Percentiles rank a stretch among this genome's conserved stretches.
phyloP scores from a whole-genome alignment of 2,113 vertebrate species.

The Trachemys scripta region DNA sequence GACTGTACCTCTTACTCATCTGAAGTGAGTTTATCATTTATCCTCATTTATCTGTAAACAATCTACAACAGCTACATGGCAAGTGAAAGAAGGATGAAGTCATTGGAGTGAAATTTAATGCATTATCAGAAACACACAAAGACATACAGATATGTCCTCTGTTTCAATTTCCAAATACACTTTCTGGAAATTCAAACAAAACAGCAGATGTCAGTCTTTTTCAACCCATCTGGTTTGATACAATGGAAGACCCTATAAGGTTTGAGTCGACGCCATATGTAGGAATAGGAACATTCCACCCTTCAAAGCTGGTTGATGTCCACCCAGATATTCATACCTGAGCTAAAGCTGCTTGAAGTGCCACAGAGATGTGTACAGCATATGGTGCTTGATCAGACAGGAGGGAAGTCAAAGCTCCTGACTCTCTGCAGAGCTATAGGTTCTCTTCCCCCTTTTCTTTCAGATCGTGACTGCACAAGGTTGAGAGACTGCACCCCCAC shows the following conservation, averaged over 20 bases:
- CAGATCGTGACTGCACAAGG: background rate
- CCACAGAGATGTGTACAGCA: background rate
- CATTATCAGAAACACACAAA: background rate
- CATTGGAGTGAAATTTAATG: constrained; percentile 33
- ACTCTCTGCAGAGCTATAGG: background rate
- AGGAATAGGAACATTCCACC: background rate
- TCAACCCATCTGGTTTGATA: background rate
- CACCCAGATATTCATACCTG: rapidly evolving
- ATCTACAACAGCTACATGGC: background rate
- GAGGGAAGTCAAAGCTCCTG: background rate
- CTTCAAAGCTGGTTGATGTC: background rate
- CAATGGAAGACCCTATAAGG: rapidly evolving
- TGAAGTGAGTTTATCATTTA: constrained; percentile 49
- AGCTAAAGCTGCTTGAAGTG: background rate
- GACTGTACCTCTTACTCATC: constrained; percentile 27
- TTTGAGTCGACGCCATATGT: background rate
- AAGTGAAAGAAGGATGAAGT: constrained; percentile 45
- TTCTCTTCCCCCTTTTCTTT: background rate
- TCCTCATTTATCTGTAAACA: constrained; percentile 50
- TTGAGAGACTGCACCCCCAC: background rate
- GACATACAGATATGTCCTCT: background rate
- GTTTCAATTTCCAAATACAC: background rate
- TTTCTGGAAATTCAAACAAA: background rate
- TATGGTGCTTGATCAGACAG: rapidly evolving
- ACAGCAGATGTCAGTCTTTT: background rate